Evolutionary conservation across 2,888 invertebrate species (phyloP).

Genomic region (Fragum fragum): DNA sequence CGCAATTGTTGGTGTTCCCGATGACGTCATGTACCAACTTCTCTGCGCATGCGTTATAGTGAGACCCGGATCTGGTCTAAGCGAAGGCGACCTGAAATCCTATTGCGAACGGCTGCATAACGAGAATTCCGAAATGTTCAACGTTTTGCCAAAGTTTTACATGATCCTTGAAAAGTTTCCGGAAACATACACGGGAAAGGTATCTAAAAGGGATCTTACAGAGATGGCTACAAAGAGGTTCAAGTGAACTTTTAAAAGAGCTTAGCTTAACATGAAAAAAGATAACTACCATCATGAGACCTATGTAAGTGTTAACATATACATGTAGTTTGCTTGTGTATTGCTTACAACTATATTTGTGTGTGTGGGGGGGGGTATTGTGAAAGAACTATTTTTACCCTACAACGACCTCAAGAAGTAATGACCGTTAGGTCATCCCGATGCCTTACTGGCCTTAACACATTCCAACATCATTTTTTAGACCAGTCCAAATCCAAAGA

Average conservation of each 20-base stretch:
- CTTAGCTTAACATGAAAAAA: too few relatives aligned
- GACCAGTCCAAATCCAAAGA: too few relatives aligned
- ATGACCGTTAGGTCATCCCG: too few relatives aligned
- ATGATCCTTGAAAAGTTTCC: constrained; percentile 46
- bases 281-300: too few relatives aligned
- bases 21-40: constrained; percentile 40
- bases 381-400: too few relatives aligned
- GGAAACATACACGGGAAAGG: constrained; percentile 30
- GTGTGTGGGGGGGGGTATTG: too few relatives aligned
- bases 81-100: constrained; percentile 19
- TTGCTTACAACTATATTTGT: too few relatives aligned
- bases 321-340: too few relatives aligned
- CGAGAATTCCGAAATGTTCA: constrained; percentile 26
- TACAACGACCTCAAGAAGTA: too few relatives aligned
- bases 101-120: constrained; percentile 23
- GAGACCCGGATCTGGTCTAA: constrained; percentile 32
- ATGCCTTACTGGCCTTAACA: too few relatives aligned
- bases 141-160: constrained; percentile 27
- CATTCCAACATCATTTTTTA: too few relatives aligned
- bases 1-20: constrained; percentile 47
- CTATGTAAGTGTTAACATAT: too few relatives aligned
- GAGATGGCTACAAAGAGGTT: constrained; percentile 22
- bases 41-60: constrained; percentile 57
- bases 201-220: constrained; percentile 28
- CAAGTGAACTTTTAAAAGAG: background rate